Conservation (phyloP, 2,797 vertebrate species). For the Carcharodon carcharias region DNA sequence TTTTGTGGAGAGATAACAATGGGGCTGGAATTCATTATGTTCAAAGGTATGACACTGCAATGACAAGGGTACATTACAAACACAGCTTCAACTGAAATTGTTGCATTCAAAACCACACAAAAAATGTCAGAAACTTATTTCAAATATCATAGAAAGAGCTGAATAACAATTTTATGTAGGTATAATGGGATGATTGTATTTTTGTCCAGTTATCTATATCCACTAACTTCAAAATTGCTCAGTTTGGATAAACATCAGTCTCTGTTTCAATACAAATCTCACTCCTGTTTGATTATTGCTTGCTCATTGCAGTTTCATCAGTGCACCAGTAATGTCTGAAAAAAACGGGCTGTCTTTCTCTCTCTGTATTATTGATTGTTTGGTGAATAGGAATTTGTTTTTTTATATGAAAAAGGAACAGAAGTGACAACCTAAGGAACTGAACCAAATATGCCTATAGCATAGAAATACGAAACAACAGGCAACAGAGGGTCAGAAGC, state of each 20-base stretch:
- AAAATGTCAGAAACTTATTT: neutral
- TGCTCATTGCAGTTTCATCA: neutral
- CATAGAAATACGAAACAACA: neutral
- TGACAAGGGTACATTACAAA: neutral
- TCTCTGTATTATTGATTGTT: neutral
- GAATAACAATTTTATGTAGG: neutral
- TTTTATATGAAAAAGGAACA: neutral
- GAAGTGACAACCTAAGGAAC: neutral
- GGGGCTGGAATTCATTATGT: neutral
- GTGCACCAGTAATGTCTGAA: neutral
- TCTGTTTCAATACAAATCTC: neutral
- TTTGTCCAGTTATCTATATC: neutral
- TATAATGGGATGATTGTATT: neutral
- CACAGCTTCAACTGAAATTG: neutral
- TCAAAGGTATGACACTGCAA: constrained; percentile 1
- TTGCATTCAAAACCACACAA: neutral
- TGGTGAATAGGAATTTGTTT: neutral
- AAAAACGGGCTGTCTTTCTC: neutral
- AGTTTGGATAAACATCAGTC: neutral
- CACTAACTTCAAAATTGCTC: neutral
- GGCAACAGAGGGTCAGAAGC: neutral
- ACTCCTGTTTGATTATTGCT: neutral
- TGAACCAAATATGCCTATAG: neutral
- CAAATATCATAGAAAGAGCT: neutral
- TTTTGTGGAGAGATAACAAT: neutral